Conservation (phyloP, 2,113 vertebrate genomes). For the Platichthys stellatus region DNA sequence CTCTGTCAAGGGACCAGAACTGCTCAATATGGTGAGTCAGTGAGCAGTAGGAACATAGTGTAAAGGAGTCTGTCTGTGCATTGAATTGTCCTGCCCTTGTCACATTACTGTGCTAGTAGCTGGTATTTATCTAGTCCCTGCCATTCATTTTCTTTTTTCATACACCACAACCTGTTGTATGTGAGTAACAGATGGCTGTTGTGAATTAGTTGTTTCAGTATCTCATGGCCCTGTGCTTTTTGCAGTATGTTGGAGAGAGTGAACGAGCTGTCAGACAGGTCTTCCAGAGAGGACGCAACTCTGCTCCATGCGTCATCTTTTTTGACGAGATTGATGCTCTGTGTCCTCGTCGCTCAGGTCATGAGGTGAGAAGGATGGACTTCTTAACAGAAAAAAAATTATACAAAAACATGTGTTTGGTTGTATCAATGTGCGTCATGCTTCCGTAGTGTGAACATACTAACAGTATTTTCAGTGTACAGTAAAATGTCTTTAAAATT, state of each 20-base stretch:
- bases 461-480: no score
- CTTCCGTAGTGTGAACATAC: no score
- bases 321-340: slow-evolving; percentile 97
- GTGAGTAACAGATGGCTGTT: not conserved
- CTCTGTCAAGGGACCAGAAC: slow-evolving; percentile 96
- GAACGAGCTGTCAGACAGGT: slow-evolving; percentile 95
- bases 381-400: not conserved
- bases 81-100: not conserved
- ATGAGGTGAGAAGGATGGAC: slow-evolving; percentile 82
- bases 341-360: slow-evolving; percentile 94
- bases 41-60: not conserved
- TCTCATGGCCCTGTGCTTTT: slow-evolving; percentile 8
- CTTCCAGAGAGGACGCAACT: slow-evolving; percentile 94
- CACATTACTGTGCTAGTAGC: not conserved
- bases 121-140: not conserved
- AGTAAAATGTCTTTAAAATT: no score
- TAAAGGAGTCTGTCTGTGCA: not conserved
- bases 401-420: no score
- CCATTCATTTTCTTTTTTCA: not conserved
- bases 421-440: no score
- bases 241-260: slow-evolving; percentile 95
- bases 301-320: slow-evolving; percentile 96
- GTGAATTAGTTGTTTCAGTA: not conserved
- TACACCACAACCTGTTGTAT: not conserved
- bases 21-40: slow-evolving; percentile 95